A percentile compares a stretch with the other conserved stretches of the same genome.
Evolutionary conservation across 2,888 invertebrate genomes (phyloP).

Genomic region (Malthinus seriepunctatus): DNA sequence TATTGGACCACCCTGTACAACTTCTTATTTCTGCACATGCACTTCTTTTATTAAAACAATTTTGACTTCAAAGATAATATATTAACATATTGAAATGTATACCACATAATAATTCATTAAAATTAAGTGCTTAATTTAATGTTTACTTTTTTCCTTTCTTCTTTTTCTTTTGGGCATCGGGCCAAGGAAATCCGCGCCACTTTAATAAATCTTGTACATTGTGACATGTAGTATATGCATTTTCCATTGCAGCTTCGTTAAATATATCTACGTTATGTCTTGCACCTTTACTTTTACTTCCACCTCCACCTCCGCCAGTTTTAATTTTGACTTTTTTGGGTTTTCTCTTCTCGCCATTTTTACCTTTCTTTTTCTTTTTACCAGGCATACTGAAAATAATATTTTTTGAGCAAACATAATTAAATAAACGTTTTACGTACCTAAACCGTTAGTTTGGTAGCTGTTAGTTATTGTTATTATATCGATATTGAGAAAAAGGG

Average conservation of each 20-base stretch:
- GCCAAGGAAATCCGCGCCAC: slow-evolving; percentile 87
- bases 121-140: not conserved
- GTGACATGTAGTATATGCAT: slow-evolving; percentile 92
- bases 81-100: too few species aligned
- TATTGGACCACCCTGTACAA: too few species aligned
- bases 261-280: slow-evolving; percentile 82
- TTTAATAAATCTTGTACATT: slow-evolving; percentile 87
- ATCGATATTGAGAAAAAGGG: too few species aligned
- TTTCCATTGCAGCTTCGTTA: slow-evolving; percentile 90
- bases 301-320: slow-evolving; percentile 58
- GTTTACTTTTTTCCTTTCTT: slow-evolving; percentile 70
- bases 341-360: slow-evolving; percentile 46
- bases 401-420: too few species aligned
- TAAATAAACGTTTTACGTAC: too few species aligned
- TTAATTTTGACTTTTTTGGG: slow-evolving; percentile 53
- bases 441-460: too few species aligned
- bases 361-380: slow-evolving; percentile 54
- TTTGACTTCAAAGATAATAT: too few species aligned
- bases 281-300: slow-evolving; percentile 63
- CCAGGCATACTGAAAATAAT: slow-evolving; percentile 48
- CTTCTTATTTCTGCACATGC: too few species aligned
- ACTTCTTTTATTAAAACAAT: too few species aligned
- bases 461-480: too few species aligned
- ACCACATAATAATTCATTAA: too few species aligned
- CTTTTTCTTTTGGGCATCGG: slow-evolving; percentile 85